phyloP scores from a whole-genome alignment of 2,113 vertebrate genomes.

The Oceanites oceanicus region DNA sequence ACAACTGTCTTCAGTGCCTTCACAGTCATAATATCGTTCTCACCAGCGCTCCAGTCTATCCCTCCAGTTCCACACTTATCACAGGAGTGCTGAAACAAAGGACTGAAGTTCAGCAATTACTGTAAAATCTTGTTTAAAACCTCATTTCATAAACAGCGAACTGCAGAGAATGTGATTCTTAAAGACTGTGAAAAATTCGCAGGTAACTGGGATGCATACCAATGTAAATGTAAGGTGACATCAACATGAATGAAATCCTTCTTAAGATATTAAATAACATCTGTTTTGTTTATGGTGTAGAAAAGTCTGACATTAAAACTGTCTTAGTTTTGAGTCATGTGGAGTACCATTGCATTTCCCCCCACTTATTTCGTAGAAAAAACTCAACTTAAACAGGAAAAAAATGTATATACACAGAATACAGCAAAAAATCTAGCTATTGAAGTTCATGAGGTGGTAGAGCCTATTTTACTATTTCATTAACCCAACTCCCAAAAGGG shows the following conservation, averaged over 20 bases:
- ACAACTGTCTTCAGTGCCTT: not conserved
- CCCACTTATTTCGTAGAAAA: not conserved
- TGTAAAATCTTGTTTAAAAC: not conserved
- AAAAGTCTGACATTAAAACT: not conserved
- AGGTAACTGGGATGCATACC: not conserved
- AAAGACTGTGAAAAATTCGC: not conserved
- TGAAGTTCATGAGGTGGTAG: not conserved
- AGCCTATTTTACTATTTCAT: not conserved
- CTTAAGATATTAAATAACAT: not conserved
- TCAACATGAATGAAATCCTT: not conserved
- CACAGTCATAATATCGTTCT: not conserved
- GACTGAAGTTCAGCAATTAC: not conserved
- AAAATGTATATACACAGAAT: not conserved
- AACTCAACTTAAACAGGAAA: rapidly evolving
- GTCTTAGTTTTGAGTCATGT: not conserved
- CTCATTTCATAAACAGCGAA: not conserved
- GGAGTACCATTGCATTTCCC: not conserved
- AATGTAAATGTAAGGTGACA: not conserved
- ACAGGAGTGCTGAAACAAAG: not conserved
- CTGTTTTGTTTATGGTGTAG: not conserved
- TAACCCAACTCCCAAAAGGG: not conserved
- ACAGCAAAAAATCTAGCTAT: not conserved
- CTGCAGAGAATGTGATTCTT: not conserved
- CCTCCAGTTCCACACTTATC: not conserved
- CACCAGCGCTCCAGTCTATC: rapidly evolving